Evolutionary conservation across 2,113 vertebrate species (phyloP), one percentile per base, ranked within the genome.

Genomic region (Hemiprocne comata): DNA sequence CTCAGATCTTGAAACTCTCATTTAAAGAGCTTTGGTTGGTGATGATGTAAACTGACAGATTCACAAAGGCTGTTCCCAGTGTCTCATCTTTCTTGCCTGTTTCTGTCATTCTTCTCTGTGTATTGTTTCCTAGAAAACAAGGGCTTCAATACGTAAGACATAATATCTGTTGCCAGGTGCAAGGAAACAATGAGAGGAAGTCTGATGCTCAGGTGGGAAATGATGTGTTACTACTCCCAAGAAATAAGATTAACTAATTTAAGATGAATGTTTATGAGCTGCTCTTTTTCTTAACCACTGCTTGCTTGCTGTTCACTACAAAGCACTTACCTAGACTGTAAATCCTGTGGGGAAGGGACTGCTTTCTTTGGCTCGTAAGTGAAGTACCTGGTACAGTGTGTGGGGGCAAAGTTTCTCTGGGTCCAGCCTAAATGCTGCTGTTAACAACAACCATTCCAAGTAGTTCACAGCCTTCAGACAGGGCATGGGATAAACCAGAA

Each of bases 171-270:
- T 91, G 61, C 85, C 87, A 91, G 93, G 85, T 96, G 87, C 65
- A 89, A 91, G 82, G 69, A 72, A 95, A 87, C 78, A 95, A 46
- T 77, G 67, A 80, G 70, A 73, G 58, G 91, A 92, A 78, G 91
- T 42, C 60, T 88, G 91, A 73, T 93, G 95, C 38, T 93, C 51
- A 93, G 87, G 75, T 94, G 78, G 64, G 44, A 93, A 89, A 93
- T 90, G 26, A 65, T 67, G 66, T 75, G 54, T 75, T 95, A 53
- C 40, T 74, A 42, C 51, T 90, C 58, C 65, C 29, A 87, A 94
- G 75, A 87, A 85, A 72, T 51, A 50, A 71, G 38, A 44, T 33
- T 40, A 55, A 62, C 31, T 40, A 16, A 62, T 79, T 15, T 46
- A 25, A 60, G 11, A 13, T 46, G 9, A 46, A 51, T 42, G 11